A percentile compares a stretch with the other conserved stretches of the same genome.
These are phyloP conservation scores for Desmodus rotundus DNA, from an alignment of 2,113 vertebrate species.

Conservation along the genomic window DNA sequence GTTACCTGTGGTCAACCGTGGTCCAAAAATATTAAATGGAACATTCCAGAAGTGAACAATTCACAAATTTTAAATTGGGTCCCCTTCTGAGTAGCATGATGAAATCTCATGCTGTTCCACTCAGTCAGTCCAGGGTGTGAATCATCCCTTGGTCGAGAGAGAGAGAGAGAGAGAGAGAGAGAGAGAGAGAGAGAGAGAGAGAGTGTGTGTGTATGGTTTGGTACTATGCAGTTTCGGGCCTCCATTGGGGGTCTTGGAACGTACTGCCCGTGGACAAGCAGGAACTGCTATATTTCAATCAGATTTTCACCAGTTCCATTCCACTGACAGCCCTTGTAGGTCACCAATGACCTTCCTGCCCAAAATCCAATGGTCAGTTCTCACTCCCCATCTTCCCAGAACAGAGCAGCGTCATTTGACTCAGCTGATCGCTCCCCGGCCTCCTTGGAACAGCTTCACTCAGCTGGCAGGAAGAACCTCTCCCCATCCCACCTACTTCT, in stretches of 20 bases:
- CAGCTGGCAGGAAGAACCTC: neutral
- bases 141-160: neutral
- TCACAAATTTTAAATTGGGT: neutral
- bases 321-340: neutral
- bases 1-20: neutral
- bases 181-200: too few relatives aligned
- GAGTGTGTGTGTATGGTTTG: too few relatives aligned
- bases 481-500: neutral
- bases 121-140: neutral
- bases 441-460: neutral
- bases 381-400: neutral
- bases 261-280: too few relatives aligned
- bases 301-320: neutral
- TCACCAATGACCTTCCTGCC: neutral
- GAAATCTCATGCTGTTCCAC: neutral
- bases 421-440: rapidly evolving
- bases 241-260: neutral
- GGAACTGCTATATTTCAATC: neutral
- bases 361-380: neutral
- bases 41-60: neutral
- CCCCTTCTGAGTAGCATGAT: neutral
- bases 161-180: too few relatives aligned
- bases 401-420: too few relatives aligned
- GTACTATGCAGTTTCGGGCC: neutral
- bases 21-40: neutral